These are phyloP conservation scores for Diplodus sargus DNA, from an alignment of 2,797 vertebrate species.

Conservation along the genomic window DNA sequence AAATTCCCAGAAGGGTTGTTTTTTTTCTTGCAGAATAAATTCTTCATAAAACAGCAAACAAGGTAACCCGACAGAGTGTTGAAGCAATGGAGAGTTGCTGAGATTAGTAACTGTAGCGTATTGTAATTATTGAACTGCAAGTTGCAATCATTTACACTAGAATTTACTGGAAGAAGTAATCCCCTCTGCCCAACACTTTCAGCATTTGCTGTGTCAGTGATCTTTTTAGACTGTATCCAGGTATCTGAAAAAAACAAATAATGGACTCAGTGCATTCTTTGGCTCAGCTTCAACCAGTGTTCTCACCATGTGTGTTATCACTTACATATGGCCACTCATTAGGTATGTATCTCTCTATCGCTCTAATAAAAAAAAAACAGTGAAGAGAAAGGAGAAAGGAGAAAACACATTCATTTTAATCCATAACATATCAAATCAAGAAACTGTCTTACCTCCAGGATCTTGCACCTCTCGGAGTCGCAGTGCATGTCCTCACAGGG, in stretches of 20 bases:
- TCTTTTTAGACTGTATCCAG: no score
- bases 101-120: background rate
- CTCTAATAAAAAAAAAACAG: background rate
- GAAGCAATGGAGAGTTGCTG: background rate
- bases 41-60: no score
- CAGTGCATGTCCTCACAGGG: conserved; percentile 96
- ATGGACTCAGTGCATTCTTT: no score
- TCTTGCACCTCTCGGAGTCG: conserved; percentile 93
- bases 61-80: background rate
- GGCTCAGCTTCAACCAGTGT: no score
- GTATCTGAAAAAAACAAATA: no score
- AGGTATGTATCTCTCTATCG: background rate
- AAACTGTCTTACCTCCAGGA: conserved; percentile 89
- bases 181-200: no score
- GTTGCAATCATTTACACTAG: background rate
- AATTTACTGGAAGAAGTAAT: no score
- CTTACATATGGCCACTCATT: background rate
- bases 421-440: background rate
- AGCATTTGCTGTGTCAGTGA: no score
- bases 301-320: background rate
- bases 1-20: no score
- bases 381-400: background rate
- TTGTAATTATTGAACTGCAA: background rate
- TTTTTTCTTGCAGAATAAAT: no score
- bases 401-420: background rate